A percentile compares a stretch with the other conserved stretches of the same genome.
Evolutionary conservation across 2,113 vertebrate species (phyloP).

Genomic region (Saimiri boliviensis): DNA sequence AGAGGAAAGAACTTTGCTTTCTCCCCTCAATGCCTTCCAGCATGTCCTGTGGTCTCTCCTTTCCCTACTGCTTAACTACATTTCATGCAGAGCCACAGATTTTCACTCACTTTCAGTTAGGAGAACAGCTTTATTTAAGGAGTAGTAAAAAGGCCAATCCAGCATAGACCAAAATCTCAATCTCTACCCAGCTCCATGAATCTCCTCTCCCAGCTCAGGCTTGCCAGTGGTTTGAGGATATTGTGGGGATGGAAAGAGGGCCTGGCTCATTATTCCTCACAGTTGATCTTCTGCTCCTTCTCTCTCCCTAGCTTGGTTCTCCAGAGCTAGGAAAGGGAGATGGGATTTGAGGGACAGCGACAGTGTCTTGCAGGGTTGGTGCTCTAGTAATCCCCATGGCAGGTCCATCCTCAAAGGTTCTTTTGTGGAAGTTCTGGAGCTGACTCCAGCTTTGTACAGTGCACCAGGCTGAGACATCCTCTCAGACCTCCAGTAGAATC

Average conservation of each 20-base stretch:
- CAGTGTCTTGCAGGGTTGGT: neutral
- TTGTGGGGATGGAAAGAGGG: too few relatives aligned
- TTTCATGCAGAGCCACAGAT: neutral
- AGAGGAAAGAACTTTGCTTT: neutral
- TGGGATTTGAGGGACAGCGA: too few relatives aligned
- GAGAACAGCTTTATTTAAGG: neutral
- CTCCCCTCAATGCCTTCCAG: neutral
- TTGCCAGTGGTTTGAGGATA: neutral
- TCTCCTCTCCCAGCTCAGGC: neutral
- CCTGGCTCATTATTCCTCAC: neutral
- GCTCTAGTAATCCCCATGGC: neutral
- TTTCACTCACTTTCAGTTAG: neutral
- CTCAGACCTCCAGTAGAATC: neutral
- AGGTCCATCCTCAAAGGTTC: neutral
- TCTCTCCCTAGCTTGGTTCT: neutral
- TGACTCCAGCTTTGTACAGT: rapidly evolving
- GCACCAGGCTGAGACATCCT: neutral
- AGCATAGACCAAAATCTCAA: neutral
- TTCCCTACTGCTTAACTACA: neutral
- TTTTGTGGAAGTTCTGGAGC: neutral
- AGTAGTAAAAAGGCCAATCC: neutral
- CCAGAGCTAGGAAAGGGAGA: neutral
- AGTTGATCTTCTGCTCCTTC: neutral
- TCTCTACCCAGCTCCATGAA: neutral
- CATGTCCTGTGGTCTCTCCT: neutral